Base-by-base conservation (phyloP, 2,888 invertebrate genomes). In the Aproaerema taeniolella region DNA sequence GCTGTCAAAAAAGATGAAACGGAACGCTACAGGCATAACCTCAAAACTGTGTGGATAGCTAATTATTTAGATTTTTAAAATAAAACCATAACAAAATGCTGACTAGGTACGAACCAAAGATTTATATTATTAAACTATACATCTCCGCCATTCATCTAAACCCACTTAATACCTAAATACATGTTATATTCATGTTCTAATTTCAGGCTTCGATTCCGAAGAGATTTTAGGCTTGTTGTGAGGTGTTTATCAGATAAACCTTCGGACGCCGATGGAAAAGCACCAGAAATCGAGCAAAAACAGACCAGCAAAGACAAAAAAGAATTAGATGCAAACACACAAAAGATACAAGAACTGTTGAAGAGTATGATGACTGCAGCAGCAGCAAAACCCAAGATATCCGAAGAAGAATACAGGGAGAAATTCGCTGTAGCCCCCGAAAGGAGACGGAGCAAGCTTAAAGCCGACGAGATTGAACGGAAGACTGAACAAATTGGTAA, bases 321-420 rank as follows among this genome's bases (percentile, higher is more conserved):
- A 24, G 56, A 58, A 17, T 42, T 56, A 25, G 68, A 74, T 2
- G 58, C 67, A 10, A 64, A 59, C 24, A 76, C 72, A 8, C 77
- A 81, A 34, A 87, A 80, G 53, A 80, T 87, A 34, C 85, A 87
- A 48, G 67, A 67, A 28, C 58, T 87, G 3, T 47, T 87, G 1
- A 83, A 83, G 51, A 67, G 69, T 30, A 81, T 81, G 80, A 66
- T 85, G 64, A 61, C 76, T 40, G n/a, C n/a, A n/a, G n/a, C n/a
- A n/a, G n/a, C n/a, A 4, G 67, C 58, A 11, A 58, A 71, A 43
- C 79, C 79, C 1, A 75, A 70, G 53, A 69, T 80, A 40, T 73
- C 67, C 17, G 76, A 80, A 32, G 65, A 58, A 15, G 80, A 80
- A 50, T 81, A 85, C 38, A 65, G 66, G 14, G 57, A 74, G 11